Percentiles rank a stretch among this genome's conserved stretches.
phyloP scores from a whole-genome alignment of 1,140 invertebrate species.

The Apis dorsata region DNA sequence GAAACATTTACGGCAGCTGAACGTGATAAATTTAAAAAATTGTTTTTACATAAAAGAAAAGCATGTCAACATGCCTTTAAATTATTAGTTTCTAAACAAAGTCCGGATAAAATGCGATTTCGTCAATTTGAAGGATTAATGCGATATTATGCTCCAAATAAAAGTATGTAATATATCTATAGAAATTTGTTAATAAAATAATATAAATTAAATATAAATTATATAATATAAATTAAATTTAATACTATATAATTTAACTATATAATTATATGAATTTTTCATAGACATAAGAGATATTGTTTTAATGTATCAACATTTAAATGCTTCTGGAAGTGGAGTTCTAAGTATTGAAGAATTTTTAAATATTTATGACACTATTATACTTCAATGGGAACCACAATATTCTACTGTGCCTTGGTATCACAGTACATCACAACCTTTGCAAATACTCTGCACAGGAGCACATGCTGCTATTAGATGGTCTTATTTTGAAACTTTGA shows the following conservation, averaged over 20 bases:
- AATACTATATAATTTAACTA: background rate
- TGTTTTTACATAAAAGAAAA: slow-evolving; percentile 90
- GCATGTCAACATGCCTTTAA: slow-evolving; percentile 92
- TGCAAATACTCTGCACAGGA: slow-evolving; percentile 83
- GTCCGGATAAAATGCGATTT: slow-evolving; percentile 85
- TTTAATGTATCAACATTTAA: slow-evolving; percentile 90
- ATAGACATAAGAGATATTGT: slow-evolving; percentile 88
- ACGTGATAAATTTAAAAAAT: slow-evolving; percentile 92
- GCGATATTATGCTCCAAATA: slow-evolving; percentile 88
- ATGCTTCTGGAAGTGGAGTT: slow-evolving; percentile 84
- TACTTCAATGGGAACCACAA: slow-evolving; percentile 88
- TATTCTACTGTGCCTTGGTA: slow-evolving; percentile 87
- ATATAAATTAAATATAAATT: too few species aligned
- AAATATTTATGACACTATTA: slow-evolving; percentile 87
- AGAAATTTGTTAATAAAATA: background rate
- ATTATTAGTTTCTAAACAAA: slow-evolving; percentile 87
- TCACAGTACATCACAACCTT: slow-evolving; percentile 81
- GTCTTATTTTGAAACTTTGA: slow-evolving; percentile 86
- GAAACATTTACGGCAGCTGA: slow-evolving; percentile 94
- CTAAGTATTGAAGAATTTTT: slow-evolving; percentile 89
- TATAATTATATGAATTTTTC: slow-evolving; percentile 51
- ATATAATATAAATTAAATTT: background rate
- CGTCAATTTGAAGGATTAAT: slow-evolving; percentile 91
- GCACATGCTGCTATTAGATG: slow-evolving; percentile 84
- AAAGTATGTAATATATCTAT: slow-evolving; percentile 79